A percentile compares a stretch with the other conserved stretches of the same genome.
phyloP scores from a whole-genome alignment of 2,797 vertebrate species.

The Sebastes variabilis region DNA sequence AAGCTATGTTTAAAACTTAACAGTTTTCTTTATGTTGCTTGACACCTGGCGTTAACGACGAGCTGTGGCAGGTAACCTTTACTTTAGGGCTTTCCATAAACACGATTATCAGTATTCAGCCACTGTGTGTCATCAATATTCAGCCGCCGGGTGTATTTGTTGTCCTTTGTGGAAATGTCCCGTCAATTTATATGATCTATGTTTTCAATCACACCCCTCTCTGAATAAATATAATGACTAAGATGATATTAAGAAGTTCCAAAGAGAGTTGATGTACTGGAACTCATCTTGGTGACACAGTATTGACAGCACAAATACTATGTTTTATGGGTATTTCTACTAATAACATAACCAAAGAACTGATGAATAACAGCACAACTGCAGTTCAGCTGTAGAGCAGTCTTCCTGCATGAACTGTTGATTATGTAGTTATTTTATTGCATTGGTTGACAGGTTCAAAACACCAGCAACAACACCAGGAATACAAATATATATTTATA shows the following conservation, averaged over 20 bases:
- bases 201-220: neutral
- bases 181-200: constrained; percentile 5
- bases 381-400: neutral
- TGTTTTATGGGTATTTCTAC: neutral
- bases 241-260: neutral
- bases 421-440: neutral
- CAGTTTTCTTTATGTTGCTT: constrained; percentile 45
- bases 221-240: neutral
- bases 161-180: constrained; percentile 1
- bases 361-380: neutral
- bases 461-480: too few species aligned
- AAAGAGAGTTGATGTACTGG: neutral
- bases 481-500: neutral
- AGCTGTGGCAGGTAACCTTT: constrained; percentile 32
- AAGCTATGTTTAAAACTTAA: constrained; percentile 56
- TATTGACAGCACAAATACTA: neutral
- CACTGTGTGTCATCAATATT: neutral
- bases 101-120: neutral
- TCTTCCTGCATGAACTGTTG: neutral
- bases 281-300: neutral
- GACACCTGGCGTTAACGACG: constrained; percentile 64
- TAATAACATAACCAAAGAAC: neutral
- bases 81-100: constrained; percentile 28
- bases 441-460: neutral
- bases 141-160: neutral